Conservation (phyloP, 2,888 invertebrate genomes). For the Phania funesta region DNA sequence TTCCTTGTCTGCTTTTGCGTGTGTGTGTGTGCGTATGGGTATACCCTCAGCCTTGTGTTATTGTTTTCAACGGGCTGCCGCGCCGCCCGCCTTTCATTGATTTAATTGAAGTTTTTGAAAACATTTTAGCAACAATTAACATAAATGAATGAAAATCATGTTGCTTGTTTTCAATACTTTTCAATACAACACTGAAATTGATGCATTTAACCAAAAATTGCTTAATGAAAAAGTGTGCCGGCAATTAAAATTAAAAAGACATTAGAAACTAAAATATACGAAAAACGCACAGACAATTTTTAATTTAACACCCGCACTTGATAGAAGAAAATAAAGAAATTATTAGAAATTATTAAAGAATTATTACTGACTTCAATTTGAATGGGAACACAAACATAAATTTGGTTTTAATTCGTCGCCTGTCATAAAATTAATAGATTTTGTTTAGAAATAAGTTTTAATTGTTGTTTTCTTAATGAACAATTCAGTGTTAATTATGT, state of each 20-base stretch:
- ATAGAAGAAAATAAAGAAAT: not conserved
- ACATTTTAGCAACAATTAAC: slow-evolving; percentile 66
- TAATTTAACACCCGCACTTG: slow-evolving; percentile 43
- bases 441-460: slow-evolving; percentile 21
- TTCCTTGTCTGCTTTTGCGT: not conserved
- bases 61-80: not conserved
- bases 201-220: slow-evolving; percentile 25
- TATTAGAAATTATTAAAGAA: slow-evolving; percentile 10
- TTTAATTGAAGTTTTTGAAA: slow-evolving; percentile 66
- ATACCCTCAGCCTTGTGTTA: not conserved
- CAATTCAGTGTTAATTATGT: slow-evolving; percentile 34
- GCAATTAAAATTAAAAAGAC: slow-evolving; percentile 27
- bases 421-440: not conserved
- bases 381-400: not conserved
- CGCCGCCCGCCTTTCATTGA: slow-evolving; percentile 21
- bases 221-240: slow-evolving; percentile 60
- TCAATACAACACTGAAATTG: slow-evolving; percentile 22
- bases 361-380: slow-evolving; percentile 11
- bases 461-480: slow-evolving; percentile 21
- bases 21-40: not conserved
- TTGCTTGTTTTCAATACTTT: slow-evolving; percentile 35
- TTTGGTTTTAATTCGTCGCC: slow-evolving; percentile 24
- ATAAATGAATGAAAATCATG: slow-evolving; percentile 60
- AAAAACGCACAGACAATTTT: slow-evolving; percentile 26
- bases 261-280: not conserved